Evolutionary conservation across 2,113 vertebrate species (phyloP).

Genomic region (Alethe diademata): DNA sequence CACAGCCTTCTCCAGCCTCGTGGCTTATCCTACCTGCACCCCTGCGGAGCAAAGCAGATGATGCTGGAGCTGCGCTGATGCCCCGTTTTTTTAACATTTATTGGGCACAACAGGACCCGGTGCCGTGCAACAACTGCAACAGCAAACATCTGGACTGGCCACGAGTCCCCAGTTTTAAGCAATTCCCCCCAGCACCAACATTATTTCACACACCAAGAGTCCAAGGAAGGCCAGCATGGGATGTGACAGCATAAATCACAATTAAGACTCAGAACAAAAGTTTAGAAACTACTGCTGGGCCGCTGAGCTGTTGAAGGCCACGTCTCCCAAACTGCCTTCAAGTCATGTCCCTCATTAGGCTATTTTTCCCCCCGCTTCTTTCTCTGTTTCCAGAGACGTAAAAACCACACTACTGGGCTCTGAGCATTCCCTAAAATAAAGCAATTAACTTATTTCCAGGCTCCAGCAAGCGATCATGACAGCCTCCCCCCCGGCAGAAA

Average conservation of each 20-base stretch:
- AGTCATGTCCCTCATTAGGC: conserved; percentile 13
- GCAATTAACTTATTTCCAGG: conserved; percentile 89
- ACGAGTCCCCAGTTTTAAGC: conserved; percentile 7
- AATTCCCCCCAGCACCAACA: conserved; percentile 22
- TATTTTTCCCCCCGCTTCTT: background rate
- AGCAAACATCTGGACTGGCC: conserved; percentile 50
- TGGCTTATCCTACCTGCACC: background rate
- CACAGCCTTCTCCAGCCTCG: background rate
- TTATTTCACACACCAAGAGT: conserved; percentile 41
- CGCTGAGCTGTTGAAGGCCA: conserved; percentile 55
- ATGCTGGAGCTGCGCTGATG: background rate
- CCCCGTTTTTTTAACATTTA: background rate
- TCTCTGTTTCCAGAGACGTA: background rate
- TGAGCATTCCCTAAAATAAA: conserved; percentile 73
- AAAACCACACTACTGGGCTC: background rate
- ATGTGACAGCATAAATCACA: conserved; percentile 61
- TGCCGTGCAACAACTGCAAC: background rate
- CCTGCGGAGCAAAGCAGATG: background rate
- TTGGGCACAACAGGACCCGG: background rate
- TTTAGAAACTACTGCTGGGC: conserved; percentile 53
- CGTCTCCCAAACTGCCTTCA: conserved; percentile 57
- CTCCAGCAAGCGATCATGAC: conserved; percentile 77
- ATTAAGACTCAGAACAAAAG: conserved; percentile 70
- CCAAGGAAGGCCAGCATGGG: conserved; percentile 41
- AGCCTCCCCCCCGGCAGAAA: conserved; percentile 75